phyloP scores from a whole-genome alignment of 1,140 invertebrate species.

The Sesamia nonagrioides region DNA sequence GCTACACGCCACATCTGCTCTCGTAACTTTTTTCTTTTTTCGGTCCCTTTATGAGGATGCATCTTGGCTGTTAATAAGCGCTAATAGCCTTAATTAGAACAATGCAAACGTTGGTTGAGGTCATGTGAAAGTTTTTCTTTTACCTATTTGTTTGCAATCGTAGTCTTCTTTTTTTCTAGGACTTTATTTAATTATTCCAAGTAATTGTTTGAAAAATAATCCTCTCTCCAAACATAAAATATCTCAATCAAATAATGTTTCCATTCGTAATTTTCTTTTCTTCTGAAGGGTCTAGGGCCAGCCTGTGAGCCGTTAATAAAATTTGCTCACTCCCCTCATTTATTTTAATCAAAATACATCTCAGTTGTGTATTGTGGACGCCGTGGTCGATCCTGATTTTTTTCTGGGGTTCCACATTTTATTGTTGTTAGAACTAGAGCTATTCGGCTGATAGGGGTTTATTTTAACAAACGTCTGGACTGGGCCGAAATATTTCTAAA shows the following conservation, averaged over 20 bases:
- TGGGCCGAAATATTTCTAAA: background rate
- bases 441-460: background rate
- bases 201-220: background rate
- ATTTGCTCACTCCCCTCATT: slow-evolving; percentile 64
- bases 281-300: slow-evolving; percentile 24
- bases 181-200: background rate
- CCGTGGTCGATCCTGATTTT: slow-evolving; percentile 52
- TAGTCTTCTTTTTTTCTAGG: background rate
- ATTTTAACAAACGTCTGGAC: background rate
- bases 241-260: slow-evolving; percentile 6
- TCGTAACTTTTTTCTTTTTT: slow-evolving; percentile 54
- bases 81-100: slow-evolving; percentile 53
- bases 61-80: slow-evolving; percentile 55
- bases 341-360: slow-evolving; percentile 61
- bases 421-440: slow-evolving; percentile 22
- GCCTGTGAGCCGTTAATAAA: slow-evolving; percentile 57
- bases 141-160: background rate
- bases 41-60: slow-evolving; percentile 61
- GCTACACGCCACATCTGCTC: slow-evolving; percentile 74
- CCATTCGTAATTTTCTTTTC: slow-evolving; percentile 34
- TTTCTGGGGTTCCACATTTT: slow-evolving; percentile 54
- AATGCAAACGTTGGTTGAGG: slow-evolving; percentile 43
- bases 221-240: background rate
- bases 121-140: slow-evolving; percentile 44
- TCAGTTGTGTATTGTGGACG: slow-evolving; percentile 42